Conservation (phyloP, 2,113 vertebrate species). For the Neolamprologus caudopunctatus region DNA sequence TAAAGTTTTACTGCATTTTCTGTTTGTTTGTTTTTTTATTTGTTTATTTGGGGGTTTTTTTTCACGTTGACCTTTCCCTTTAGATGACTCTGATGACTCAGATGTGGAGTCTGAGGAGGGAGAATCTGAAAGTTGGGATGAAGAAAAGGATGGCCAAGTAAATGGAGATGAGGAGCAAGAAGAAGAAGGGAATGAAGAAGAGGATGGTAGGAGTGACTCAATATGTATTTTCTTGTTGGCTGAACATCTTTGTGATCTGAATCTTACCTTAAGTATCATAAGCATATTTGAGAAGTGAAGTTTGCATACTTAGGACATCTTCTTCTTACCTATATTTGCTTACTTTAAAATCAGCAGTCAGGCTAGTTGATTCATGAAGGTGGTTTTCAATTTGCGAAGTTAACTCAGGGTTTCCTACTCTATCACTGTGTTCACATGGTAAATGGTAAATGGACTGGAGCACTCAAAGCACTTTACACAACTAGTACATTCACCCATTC, state of each 20-base stretch:
- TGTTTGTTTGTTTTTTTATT: background rate
- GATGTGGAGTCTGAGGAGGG: conserved; percentile 67
- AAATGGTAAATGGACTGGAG: background rate
- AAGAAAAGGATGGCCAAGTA: conserved; percentile 43
- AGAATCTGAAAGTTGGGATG: conserved; percentile 64
- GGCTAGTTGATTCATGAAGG: background rate
- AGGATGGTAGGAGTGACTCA: conserved; percentile 68
- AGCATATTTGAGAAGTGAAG: background rate
- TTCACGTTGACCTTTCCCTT: background rate
- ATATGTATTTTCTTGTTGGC: background rate
- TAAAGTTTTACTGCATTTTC: background rate
- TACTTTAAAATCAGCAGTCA: background rate
- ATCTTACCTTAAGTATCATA: background rate
- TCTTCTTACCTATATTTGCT: background rate
- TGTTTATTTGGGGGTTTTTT: background rate
- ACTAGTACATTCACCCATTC: background rate
- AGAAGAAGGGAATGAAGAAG: conserved; percentile 64
- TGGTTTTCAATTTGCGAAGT: background rate
- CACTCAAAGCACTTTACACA: background rate
- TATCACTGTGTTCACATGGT: background rate
- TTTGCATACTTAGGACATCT: background rate
- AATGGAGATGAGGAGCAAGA: conserved; percentile 64
- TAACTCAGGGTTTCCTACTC: background rate
- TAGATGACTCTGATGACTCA: conserved; percentile 73
- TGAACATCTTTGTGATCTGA: background rate